Base-by-base conservation (phyloP, 2,113 vertebrate species). In the Sula dactylatra region DNA sequence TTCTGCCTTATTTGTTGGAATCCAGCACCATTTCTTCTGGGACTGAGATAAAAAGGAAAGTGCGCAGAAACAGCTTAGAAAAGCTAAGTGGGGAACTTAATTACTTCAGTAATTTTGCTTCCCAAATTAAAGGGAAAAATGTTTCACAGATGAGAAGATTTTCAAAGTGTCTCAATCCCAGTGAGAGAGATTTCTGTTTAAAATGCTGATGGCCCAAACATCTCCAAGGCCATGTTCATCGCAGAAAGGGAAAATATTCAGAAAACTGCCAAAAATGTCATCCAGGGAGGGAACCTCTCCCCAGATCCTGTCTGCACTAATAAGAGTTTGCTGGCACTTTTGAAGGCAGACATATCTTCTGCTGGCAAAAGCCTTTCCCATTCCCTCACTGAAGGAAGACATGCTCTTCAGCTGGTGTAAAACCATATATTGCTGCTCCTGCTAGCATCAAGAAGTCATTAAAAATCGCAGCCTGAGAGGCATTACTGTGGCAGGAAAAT, bases 261-360 rank as follows among this genome's bases (percentile, higher is more conserved):
- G 49, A 91, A 73, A 95, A 78, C 74, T 91, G 96, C 94, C 91
- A 96, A 77, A 95, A 94, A 85, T 82, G 44, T 97, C 93, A 94
- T 47, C 36, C 54, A 50, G 54, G 38, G 64, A 95, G 70, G 86
- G 78, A 95, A 93, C 17, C 26, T 89, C 70, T 88, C 55, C 76
- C 82, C 61, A 74, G 62, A 80, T 80, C 67, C 80, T 82, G 50
- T 85, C 93, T 74, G 34, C 67, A 47, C 91, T 96, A 93, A 85
- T 91, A 94, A 96, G 97, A 91, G 64, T 88, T 82, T 86, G 67
- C 87, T 94, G 89, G 83, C 89, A 85, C 54, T 77, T 95, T 40
- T 85, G 58, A 89, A 61, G 40, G 70, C 71, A 91, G 45, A 52
- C 0, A 0, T 45, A 44, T 77, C 82, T 77, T 85, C 78, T 91